phyloP scores from a whole-genome alignment of 2,797 vertebrate genomes.

The Pyrrhura leucotis region DNA sequence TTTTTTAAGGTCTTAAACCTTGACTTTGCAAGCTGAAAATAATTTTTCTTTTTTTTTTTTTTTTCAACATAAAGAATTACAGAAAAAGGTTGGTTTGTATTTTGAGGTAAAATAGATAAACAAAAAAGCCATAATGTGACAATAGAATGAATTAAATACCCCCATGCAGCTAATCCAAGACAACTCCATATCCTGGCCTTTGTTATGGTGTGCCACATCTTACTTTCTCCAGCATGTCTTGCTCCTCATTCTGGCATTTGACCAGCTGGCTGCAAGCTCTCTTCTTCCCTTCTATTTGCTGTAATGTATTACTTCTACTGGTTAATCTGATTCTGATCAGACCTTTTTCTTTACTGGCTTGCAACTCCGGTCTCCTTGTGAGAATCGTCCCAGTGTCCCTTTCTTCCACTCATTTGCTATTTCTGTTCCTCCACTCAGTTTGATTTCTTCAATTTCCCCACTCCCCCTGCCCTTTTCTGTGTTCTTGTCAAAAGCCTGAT shows the following conservation, averaged over 20 bases:
- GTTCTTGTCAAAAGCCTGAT: neutral
- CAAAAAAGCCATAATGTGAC: neutral
- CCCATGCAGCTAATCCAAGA: neutral
- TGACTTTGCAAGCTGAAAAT: neutral
- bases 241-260: neutral
- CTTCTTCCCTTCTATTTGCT: neutral
- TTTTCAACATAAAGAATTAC: neutral
- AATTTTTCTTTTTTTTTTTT: neutral
- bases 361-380: neutral
- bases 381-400: neutral
- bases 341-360: neutral
- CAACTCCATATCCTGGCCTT: neutral
- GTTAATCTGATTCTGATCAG: neutral
- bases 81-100: neutral
- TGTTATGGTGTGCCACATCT: accelerated
- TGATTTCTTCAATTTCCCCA: neutral
- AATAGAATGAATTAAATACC: neutral
- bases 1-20: neutral
- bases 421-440: neutral
- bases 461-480: neutral
- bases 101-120: neutral
- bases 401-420: neutral
- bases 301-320: neutral
- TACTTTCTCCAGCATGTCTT: neutral
- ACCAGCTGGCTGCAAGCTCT: neutral